Evolutionary conservation across 30 jellyfish, hydroid and myxozoan genomes (phyloP), one percentile per base, ranked within the genome.

Genomic region (Cassiopea xamachana): DNA sequence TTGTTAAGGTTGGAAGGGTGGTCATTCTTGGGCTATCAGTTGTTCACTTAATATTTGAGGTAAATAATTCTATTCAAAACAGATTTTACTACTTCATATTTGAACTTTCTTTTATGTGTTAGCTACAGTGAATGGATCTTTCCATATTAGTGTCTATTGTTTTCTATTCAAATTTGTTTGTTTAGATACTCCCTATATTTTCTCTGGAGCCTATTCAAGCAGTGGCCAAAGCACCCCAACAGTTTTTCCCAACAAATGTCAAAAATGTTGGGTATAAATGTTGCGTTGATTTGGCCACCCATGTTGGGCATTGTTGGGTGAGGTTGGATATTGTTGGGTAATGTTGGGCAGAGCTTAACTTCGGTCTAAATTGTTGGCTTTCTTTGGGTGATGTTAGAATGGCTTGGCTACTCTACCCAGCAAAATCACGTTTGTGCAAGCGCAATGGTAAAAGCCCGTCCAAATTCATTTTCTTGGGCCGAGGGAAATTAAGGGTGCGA

Each of bases 41-140:
- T 58, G 39, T 88, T 45, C 98, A 94, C 87, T 78, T 94, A 19
- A 1, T 94, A 48, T 84, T 94, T 68, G 98, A 94, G 98, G 98
- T 91, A 51, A 51, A 3, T 27, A 27, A 27, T 27, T 27, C 39
- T 27, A 27, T 27, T 27, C 39, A 27, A 27, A 27, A 27, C 39
- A 27, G 39, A 27, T 27, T 27, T 27, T 27, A 27, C 39, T 27
- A 27, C 39, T 27, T 27, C 39, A 27, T 27, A 27, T 27, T 27
- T 27, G 39, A 27, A 27, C 39, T 27, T 27, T 27, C 39, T 27
- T 27, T 27, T 27, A 27, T 27, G 39, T 27, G 39, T 27, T 27
- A 27, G 39, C 39, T 27, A 27, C 39, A 27, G 39, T 27, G 39
- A 27, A 27, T 27, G 39, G 39, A 27, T 27, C 39, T 27, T 27